Conservation (phyloP, 1,140 invertebrate genomes). For the Hypothenemus hampei region DNA sequence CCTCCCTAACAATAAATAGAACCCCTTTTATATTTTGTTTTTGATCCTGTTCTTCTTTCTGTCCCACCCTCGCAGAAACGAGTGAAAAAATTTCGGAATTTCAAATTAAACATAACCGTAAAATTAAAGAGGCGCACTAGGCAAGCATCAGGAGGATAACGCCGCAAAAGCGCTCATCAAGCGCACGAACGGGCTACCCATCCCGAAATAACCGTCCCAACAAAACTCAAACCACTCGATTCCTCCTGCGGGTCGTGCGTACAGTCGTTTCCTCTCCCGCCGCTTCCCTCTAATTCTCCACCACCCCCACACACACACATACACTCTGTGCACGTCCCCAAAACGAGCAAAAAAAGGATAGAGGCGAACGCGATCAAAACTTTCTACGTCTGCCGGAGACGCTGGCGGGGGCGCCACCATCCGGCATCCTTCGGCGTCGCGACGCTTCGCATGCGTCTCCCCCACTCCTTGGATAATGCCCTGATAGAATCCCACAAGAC, state of each 20-base stretch:
- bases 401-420: conserved; percentile 41
- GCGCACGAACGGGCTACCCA: conserved; percentile 4
- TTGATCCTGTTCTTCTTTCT: too few relatives aligned
- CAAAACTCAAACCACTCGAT: conserved; percentile 21
- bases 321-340: conserved; percentile 22
- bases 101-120: conserved; percentile 17
- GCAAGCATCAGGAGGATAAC: too few relatives aligned
- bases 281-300: conserved; percentile 1
- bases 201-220: not conserved
- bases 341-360: too few relatives aligned
- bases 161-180: conserved; percentile 3
- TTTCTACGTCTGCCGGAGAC: conserved; percentile 33
- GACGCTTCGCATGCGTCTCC: conserved; percentile 47
- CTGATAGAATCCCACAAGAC: conserved; percentile 47
- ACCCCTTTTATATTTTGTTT: too few relatives aligned
- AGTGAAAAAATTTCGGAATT: not conserved
- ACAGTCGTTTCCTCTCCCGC: too few relatives aligned
- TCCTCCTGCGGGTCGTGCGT: conserved; percentile 12
- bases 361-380: conserved; percentile 34
- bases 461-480: conserved; percentile 46
- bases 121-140: conserved; percentile 20
- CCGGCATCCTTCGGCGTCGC: conserved; percentile 46
- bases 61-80: not conserved
- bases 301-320: conserved; percentile 13
- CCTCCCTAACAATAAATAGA: too few relatives aligned